Percentiles rank a stretch among this genome's conserved stretches.
Conservation (phyloP, 2,797 vertebrate species). For the Paramormyrops hopkinsi region DNA sequence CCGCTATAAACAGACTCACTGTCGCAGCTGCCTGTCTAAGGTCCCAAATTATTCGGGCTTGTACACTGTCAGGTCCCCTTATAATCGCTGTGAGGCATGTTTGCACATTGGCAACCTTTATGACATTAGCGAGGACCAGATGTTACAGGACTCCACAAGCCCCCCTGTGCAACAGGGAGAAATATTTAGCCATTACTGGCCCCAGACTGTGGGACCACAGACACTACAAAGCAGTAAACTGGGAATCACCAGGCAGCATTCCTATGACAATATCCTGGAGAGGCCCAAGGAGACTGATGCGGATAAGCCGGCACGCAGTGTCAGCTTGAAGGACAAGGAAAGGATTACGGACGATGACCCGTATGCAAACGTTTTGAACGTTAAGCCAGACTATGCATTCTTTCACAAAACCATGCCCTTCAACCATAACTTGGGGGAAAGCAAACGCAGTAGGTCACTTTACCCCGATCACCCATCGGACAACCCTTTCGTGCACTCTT, state of each 20-base stretch:
- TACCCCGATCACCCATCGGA: constrained; percentile 81
- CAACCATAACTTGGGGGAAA: constrained; percentile 75
- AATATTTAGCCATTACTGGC: constrained; percentile 79
- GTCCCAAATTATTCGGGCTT: constrained; percentile 81
- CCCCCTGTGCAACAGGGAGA: constrained; percentile 73
- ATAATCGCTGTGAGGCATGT: constrained; percentile 85
- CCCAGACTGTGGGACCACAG: constrained; percentile 61
- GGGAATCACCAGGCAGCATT: constrained; percentile 84
- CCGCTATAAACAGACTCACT: constrained; percentile 76
- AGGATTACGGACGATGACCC: constrained; percentile 77
- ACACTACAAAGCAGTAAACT: constrained; percentile 70
- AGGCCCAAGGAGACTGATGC: constrained; percentile 65
- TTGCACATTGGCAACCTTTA: constrained; percentile 87
- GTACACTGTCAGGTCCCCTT: constrained; percentile 81
- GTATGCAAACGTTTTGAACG: constrained; percentile 83
- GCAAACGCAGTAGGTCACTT: constrained; percentile 84
- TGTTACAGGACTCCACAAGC: constrained; percentile 72
- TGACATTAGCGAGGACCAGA: constrained; percentile 94
- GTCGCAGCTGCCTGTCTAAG: constrained; percentile 88
- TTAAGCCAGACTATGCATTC: constrained; percentile 82
- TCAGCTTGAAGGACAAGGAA: constrained; percentile 83
- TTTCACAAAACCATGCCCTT: constrained; percentile 76
- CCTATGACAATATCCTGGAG: constrained; percentile 86
- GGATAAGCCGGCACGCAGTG: constrained; percentile 66
- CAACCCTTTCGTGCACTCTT: constrained; percentile 85